These are phyloP conservation scores for Aphelenchoides bicaudatus DNA, from an alignment of 2,888 invertebrate species.

Conservation along the genomic window DNA sequence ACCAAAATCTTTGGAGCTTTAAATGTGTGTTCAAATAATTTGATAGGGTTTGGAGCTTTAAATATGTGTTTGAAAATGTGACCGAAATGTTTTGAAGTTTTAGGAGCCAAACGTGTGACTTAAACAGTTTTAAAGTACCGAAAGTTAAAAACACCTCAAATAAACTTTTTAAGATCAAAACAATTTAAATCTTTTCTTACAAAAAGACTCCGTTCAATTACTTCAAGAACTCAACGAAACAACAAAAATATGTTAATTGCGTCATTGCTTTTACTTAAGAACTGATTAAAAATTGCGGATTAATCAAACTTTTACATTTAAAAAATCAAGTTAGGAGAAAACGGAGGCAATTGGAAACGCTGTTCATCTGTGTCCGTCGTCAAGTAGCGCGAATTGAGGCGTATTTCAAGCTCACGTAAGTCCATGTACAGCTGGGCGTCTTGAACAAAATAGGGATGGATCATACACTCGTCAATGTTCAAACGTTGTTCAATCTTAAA, in stretches of 20 bases:
- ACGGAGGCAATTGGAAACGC: slow-evolving; percentile 20
- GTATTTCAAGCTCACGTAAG: slow-evolving; percentile 46
- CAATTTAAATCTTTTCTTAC: background rate
- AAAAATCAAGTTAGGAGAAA: slow-evolving; percentile 8
- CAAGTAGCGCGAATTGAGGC: slow-evolving; percentile 62
- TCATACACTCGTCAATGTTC: slow-evolving; percentile 55
- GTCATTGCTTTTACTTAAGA: slow-evolving; percentile 1
- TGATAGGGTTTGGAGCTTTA: background rate
- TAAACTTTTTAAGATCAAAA: background rate
- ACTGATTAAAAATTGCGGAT: background rate
- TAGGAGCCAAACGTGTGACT: background rate
- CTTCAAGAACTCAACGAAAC: slow-evolving; percentile 1
- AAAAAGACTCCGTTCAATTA: no score
- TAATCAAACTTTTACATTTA: background rate
- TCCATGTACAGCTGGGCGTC: slow-evolving; percentile 53
- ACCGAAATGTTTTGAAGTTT: background rate
- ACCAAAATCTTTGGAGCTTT: background rate
- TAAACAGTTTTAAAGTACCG: background rate
- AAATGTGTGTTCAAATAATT: background rate
- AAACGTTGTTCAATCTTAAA: slow-evolving; percentile 57
- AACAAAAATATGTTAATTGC: background rate
- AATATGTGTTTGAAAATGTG: background rate
- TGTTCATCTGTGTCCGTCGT: slow-evolving; percentile 33
- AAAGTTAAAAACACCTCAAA: background rate
- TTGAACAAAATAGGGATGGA: slow-evolving; percentile 58